Base-by-base conservation (phyloP, 1,140 invertebrate species). In the Archegozetes longisetosus region DNA sequence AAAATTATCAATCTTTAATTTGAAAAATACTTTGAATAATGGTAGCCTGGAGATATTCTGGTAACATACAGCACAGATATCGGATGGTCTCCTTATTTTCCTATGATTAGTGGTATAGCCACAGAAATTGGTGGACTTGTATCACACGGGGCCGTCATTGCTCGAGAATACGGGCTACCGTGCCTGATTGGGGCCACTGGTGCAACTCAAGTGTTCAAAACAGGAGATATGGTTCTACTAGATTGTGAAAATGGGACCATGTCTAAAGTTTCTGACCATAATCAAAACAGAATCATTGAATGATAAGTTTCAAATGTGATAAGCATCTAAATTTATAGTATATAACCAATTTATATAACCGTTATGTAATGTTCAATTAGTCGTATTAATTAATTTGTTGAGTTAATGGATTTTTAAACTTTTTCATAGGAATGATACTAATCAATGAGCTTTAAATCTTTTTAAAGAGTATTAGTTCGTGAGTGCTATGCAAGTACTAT, bases 51-150 rank as follows among this genome's bases (percentile, higher is more conserved):
- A 1, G 86, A 90, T 67, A 79, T 91, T 63, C 72, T 90, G 47
- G 81, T 91, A 59, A 87, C 86, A 0, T 74, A 78, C 57, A 78
- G 78, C 23, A 89, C 86, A 0, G 86, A 91, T 68, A 84, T 89
- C 58, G 86, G 83, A n/a, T 91, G 87, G 87, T 83, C 82, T n/a
- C 86, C 86, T 1, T 89, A 87, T 69, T 91, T 90, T 67, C 85
- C 86, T 0, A 74, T 90, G 9, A 70, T 90, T 4, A 72, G 76
- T 1, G 88, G 86, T 20, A 77, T 91, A 17, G 82, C 88, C 3
- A 90, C 86, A 0, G 87, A 91, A 72, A 72, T 88, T 4, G 86
- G 86, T 22, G 86, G 88, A 49, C 75, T 89, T 1, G 80, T 91
- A 61, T 88, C 85, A 46, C 86, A 91, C 67, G 87, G 86, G 52